Percentiles rank a stretch among this genome's conserved stretches.
phyloP scores from a whole-genome alignment of 2,113 vertebrate genomes.

The Plotosus lineatus region DNA sequence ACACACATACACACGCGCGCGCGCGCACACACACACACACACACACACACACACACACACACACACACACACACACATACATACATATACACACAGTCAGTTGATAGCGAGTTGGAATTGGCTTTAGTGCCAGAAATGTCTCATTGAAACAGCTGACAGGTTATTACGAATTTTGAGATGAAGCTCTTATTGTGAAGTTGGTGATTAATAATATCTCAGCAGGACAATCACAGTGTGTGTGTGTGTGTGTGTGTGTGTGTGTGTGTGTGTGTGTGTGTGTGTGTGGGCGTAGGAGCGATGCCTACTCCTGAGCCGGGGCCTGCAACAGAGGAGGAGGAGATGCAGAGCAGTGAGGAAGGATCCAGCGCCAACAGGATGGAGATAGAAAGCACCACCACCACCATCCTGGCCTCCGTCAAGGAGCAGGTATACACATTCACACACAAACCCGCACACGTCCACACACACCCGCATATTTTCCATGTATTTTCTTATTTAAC shows the following conservation, averaged over 20 bases:
- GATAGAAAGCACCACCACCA: conserved; percentile 50
- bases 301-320: conserved; percentile 49
- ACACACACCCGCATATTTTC: background rate
- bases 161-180: conserved; percentile 22
- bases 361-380: conserved; percentile 52
- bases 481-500: background rate
- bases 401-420: conserved; percentile 57
- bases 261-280: conserved; percentile 40
- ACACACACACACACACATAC: background rate
- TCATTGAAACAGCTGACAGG: conserved; percentile 30
- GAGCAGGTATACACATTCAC: conserved; percentile 49
- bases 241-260: conserved; percentile 31
- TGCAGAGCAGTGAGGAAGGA: conserved; percentile 42
- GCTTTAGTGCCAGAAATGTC: conserved; percentile 11
- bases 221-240: conserved; percentile 1
- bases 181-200: conserved; percentile 32
- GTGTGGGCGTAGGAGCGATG: conserved; percentile 47
- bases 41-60: conserved; percentile 13
- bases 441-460: conserved; percentile 13
- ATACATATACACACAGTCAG: background rate
- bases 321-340: conserved; percentile 47
- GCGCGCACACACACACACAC: background rate
- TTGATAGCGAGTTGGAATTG: conserved; percentile 23
- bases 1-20: background rate
- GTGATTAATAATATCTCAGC: conserved; percentile 10